These are phyloP conservation scores for Microtus pennsylvanicus DNA, from an alignment of 2,113 vertebrate genomes.

Conservation along the genomic window DNA sequence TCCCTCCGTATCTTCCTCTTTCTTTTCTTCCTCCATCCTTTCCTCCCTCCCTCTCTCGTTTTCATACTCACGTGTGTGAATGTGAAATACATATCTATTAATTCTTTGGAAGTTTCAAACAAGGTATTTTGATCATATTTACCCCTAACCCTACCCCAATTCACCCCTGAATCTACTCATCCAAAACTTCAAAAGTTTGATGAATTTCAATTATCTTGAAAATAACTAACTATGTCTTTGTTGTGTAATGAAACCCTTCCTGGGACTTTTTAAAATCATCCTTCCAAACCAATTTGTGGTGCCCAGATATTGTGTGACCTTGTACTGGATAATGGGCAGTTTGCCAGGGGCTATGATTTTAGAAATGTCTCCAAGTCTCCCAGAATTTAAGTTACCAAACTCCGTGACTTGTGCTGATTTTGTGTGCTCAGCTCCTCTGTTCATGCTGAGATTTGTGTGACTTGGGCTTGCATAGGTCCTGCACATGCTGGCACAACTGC, in stretches of 20 bases:
- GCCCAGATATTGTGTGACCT: background rate
- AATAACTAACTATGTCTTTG: slow-evolving; percentile 3
- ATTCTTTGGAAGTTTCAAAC: background rate
- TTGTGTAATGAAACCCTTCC: background rate
- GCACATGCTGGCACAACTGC: no score
- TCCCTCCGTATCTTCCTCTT: background rate
- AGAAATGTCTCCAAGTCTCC: background rate
- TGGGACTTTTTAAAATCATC: no score
- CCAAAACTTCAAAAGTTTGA: background rate
- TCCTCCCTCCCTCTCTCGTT: background rate
- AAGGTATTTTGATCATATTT: background rate
- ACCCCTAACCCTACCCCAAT: no score
- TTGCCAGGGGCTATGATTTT: background rate
- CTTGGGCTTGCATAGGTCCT: background rate
- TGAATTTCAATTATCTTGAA: slow-evolving; percentile 11
- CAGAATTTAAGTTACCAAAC: background rate
- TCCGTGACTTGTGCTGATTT: background rate
- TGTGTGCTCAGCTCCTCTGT: background rate
- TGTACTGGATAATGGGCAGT: background rate
- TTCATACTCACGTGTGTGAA: background rate
- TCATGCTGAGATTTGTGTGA: background rate
- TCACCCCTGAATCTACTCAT: no score
- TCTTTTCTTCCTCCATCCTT: background rate
- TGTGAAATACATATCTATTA: background rate
- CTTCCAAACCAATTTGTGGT: no score